Evolutionary conservation across 2,888 invertebrate species (phyloP).

Genomic region (Exocentrus adspersus): DNA sequence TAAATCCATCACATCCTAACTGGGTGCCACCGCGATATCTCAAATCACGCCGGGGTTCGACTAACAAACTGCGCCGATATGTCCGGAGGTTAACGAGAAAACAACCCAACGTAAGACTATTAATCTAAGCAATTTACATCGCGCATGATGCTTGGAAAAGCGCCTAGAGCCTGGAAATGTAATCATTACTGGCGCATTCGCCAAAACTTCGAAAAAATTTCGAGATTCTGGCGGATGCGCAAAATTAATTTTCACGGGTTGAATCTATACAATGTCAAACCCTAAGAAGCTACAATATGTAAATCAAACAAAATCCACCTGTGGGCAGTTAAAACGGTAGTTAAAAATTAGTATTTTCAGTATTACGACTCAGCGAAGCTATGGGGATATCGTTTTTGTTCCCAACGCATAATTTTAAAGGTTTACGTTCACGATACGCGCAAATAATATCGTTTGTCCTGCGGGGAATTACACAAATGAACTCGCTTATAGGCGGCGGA

Average conservation of each 20-base stretch:
- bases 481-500: constrained; percentile 19
- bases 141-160: too few relatives aligned
- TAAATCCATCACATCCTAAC: constrained; percentile 25
- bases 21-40: constrained; percentile 16
- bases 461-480: constrained; percentile 25
- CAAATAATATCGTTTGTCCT: constrained; percentile 22
- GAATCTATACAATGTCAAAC: too few relatives aligned
- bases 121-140: background rate
- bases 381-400: background rate
- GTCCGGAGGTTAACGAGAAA: constrained; percentile 21
- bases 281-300: too few relatives aligned
- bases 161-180: too few relatives aligned
- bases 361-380: too few relatives aligned
- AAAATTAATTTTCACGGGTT: too few relatives aligned
- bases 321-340: too few relatives aligned
- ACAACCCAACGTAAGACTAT: constrained; percentile 1
- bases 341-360: too few relatives aligned
- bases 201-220: too few relatives aligned
- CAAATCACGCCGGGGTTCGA: constrained; percentile 5
- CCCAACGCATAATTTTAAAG: constrained; percentile 15
- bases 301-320: too few relatives aligned
- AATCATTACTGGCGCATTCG: background rate
- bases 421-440: constrained; percentile 12
- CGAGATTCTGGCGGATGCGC: too few relatives aligned
- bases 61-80: constrained; percentile 23